Evolutionary conservation across 2,113 vertebrate genomes (phyloP).

Genomic region (Regulus satrapa): DNA sequence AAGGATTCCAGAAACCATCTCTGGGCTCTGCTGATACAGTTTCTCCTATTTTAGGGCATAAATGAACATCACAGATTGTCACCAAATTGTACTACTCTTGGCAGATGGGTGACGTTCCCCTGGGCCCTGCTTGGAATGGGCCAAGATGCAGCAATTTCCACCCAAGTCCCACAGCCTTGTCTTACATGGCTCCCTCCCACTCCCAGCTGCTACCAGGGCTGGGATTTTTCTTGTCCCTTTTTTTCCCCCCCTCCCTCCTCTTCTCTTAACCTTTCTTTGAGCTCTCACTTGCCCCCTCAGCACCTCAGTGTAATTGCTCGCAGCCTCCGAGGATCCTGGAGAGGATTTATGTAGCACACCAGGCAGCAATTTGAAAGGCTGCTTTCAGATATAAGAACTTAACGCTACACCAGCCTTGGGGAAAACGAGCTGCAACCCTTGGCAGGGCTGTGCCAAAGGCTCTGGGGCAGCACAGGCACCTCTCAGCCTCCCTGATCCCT

Average conservation of each 20-base stretch:
- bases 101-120: not conserved
- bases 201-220: not conserved
- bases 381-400: conserved; percentile 55
- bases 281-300: not conserved
- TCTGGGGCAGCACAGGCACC: not conserved
- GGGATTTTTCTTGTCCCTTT: not conserved
- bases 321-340: conserved; percentile 33
- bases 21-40: not conserved
- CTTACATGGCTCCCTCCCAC: not conserved
- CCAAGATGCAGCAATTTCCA: not conserved
- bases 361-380: conserved; percentile 58
- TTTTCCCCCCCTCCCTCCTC: fast-evolving
- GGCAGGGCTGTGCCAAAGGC: not conserved
- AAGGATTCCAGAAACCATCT: not conserved
- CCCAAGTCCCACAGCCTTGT: not conserved
- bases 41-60: not conserved
- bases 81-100: not conserved
- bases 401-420: conserved; percentile 51
- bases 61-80: not conserved
- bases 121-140: not conserved
- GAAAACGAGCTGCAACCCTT: conserved; percentile 29
- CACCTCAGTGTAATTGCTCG: conserved; percentile 58
- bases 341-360: conserved; percentile 64
- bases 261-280: conserved; percentile 18
- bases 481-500: not conserved